A percentile compares a stretch with the other conserved stretches of the same genome.
Evolutionary conservation across 2,797 vertebrate genomes (phyloP).

Genomic region (Coccyzus lansbergi): DNA sequence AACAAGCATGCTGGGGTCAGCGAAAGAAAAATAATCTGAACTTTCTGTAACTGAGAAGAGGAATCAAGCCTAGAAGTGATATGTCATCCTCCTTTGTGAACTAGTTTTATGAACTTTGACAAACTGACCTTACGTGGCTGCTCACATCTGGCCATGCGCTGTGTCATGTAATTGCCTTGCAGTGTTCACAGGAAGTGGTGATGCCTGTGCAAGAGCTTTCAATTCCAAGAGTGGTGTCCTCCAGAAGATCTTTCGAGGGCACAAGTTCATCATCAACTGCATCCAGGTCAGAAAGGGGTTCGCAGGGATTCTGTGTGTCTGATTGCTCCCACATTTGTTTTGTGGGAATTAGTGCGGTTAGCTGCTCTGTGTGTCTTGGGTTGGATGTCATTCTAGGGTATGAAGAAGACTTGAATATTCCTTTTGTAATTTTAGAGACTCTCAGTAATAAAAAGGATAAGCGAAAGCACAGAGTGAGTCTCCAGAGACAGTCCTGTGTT

Average conservation of each 20-base stretch:
- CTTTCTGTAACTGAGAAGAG: neutral
- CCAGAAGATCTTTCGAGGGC: conserved; percentile 82
- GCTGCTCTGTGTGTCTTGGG: neutral
- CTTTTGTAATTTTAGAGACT: neutral
- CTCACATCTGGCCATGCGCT: neutral
- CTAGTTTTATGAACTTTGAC: rapidly evolving
- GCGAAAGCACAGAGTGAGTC: rapidly evolving
- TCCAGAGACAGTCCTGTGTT: neutral
- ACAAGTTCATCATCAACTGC: conserved; percentile 83
- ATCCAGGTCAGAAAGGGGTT: conserved; percentile 77
- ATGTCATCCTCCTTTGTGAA: rapidly evolving
- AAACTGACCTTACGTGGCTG: neutral
- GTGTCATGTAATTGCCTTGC: conserved; percentile 11
- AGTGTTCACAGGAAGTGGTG: conserved; percentile 86
- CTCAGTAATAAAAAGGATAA: neutral
- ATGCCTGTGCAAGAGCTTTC: conserved; percentile 82
- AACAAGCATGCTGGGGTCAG: neutral
- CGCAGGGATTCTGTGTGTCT: neutral
- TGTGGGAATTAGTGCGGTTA: neutral
- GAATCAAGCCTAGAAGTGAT: neutral
- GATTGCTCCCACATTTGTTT: neutral
- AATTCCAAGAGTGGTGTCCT: conserved; percentile 78
- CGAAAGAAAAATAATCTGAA: neutral
- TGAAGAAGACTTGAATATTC: neutral
- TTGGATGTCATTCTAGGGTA: neutral